These are phyloP conservation scores for Arctopsyche grandis DNA, from an alignment of 1,140 invertebrate species.

Conservation along the genomic window DNA sequence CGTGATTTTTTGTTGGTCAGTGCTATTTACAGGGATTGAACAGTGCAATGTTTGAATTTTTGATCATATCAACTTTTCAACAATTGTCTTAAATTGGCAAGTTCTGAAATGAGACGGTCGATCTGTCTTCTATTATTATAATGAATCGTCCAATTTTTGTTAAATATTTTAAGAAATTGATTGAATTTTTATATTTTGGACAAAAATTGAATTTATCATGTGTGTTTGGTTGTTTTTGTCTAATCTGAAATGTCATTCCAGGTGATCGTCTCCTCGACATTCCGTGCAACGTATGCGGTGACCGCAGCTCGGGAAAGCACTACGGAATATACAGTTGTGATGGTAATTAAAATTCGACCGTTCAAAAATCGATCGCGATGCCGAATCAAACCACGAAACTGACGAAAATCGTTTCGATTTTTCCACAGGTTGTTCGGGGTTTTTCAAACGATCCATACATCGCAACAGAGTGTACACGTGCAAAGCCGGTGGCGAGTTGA, in stretches of 20 bases:
- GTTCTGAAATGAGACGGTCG: no score
- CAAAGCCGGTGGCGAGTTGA: slow-evolving; percentile 92
- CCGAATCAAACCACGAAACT: background rate
- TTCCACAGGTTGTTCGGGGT: slow-evolving; percentile 89
- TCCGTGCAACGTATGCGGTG: slow-evolving; percentile 95
- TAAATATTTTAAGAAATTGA: no score
- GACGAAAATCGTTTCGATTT: slow-evolving; percentile 7
- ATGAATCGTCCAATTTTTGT: no score
- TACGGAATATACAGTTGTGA: slow-evolving; percentile 98
- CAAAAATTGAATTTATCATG: no score
- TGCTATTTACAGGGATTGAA: no score
- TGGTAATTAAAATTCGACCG: slow-evolving; percentile 72
- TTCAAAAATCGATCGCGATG: slow-evolving; percentile 21
- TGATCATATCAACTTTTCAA: no score
- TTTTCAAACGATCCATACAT: slow-evolving; percentile 97
- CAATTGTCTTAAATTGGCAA: no score
- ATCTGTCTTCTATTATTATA: no score
- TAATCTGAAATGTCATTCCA: slow-evolving; percentile 57
- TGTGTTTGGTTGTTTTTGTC: no score
- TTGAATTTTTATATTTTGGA: no score
- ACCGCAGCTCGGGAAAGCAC: slow-evolving; percentile 96
- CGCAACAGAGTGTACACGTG: slow-evolving; percentile 95
- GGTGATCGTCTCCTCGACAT: slow-evolving; percentile 94
- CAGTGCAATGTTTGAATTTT: no score
- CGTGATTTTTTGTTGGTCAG: no score